A percentile compares a stretch with the other conserved stretches of the same genome.
Evolutionary conservation across 1,140 invertebrate species (phyloP).

Genomic region (Scaptomyza pallida): DNA sequence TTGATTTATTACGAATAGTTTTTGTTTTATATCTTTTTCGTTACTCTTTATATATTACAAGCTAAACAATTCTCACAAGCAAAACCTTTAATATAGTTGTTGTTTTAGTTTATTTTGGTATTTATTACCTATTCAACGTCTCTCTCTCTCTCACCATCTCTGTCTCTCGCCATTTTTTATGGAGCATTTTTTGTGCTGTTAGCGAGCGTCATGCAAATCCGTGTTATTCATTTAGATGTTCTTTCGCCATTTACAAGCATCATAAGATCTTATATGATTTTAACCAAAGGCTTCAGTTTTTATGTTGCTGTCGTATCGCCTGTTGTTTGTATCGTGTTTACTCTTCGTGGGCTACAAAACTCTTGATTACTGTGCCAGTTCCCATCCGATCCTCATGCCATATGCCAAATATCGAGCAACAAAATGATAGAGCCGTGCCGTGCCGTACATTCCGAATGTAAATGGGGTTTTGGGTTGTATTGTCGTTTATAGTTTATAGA

Average conservation of each 20-base stretch:
- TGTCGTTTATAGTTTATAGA: conserved; percentile 60
- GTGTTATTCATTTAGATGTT: conserved; percentile 4
- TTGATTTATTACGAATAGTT: background rate
- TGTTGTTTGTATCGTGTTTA: conserved; percentile 23
- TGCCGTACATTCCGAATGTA: conserved; percentile 14
- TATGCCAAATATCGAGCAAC: conserved; percentile 39
- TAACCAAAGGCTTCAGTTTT: conserved; percentile 6
- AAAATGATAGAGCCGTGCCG: conserved; percentile 43
- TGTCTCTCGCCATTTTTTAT: no score
- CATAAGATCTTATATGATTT: conserved; percentile 10
- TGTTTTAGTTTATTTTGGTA: background rate
- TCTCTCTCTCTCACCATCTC: no score
- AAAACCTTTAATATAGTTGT: background rate
- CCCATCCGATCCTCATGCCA: conserved; percentile 16
- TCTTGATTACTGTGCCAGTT: conserved; percentile 40
- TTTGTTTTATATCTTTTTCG: background rate
- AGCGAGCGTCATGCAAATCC: background rate
- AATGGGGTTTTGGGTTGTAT: conserved; percentile 28
- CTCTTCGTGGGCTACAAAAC: conserved; percentile 11
- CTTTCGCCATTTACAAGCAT: conserved; percentile 6
- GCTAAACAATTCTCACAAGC: no score
- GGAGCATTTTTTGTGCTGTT: background rate
- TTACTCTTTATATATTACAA: background rate
- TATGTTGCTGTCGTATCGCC: conserved; percentile 13
- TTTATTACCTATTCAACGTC: background rate